Evolutionary conservation across 1,140 invertebrate genomes (phyloP).

Genomic region (Halyomorpha halys): DNA sequence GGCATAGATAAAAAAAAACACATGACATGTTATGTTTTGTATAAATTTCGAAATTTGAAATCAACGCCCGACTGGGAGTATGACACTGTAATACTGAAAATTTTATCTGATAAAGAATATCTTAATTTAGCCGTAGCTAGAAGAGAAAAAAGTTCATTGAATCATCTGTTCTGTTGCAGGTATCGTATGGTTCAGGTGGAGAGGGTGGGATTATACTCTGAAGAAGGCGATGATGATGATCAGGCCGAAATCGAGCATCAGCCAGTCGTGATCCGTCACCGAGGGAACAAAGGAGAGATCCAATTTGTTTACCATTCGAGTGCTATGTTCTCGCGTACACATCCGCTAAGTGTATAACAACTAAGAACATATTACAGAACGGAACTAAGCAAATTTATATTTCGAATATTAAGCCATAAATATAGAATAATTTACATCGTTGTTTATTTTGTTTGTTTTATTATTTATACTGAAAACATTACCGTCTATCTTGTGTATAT

Average conservation of each 20-base stretch:
- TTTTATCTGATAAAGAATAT: too few species aligned
- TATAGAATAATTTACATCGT: constrained; percentile 5
- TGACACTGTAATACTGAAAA: too few species aligned
- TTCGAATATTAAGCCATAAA: constrained; percentile 6
- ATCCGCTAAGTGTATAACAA: neutral
- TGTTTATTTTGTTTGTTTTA: neutral
- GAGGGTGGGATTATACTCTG: constrained; percentile 85
- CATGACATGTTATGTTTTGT: too few species aligned
- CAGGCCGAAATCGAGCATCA: constrained; percentile 52
- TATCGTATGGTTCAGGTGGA: constrained; percentile 89
- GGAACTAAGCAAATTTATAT: constrained; percentile 11
- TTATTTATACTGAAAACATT: constrained; percentile 13
- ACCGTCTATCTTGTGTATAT: neutral
- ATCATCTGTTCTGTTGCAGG: constrained; percentile 39
- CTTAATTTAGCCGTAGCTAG: too few species aligned
- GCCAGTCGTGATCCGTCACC: constrained; percentile 23
- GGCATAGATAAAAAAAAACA: too few species aligned
- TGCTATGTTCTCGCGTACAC: constrained; percentile 1
- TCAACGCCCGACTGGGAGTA: too few species aligned
- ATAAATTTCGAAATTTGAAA: too few species aligned
- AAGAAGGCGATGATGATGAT: constrained; percentile 87
- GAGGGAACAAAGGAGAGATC: neutral
- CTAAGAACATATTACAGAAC: neutral
- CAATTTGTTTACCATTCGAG: neutral
- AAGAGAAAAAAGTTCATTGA: neutral